These are phyloP conservation scores for Plagodis pulveraria DNA, from an alignment of 2,888 invertebrate genomes.

Conservation along the genomic window DNA sequence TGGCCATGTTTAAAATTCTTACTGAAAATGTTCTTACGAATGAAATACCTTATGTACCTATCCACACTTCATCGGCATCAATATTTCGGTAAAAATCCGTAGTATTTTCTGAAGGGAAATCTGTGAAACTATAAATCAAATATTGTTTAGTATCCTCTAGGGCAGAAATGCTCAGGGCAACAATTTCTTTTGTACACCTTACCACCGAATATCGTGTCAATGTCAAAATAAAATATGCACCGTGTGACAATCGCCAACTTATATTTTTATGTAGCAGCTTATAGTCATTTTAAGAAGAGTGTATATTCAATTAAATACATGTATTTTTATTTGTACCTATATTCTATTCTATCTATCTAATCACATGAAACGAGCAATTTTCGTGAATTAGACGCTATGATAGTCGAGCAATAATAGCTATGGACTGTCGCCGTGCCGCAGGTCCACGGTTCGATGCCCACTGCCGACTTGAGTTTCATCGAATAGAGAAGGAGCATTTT, in stretches of 20 bases:
- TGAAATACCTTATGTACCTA: neutral
- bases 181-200: constrained; percentile 39
- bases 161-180: constrained; percentile 32
- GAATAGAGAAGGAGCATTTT: too few relatives aligned
- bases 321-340: too few relatives aligned
- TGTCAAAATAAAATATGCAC: constrained; percentile 37
- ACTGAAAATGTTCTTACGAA: neutral
- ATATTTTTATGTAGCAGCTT: too few relatives aligned
- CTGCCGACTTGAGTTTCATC: too few relatives aligned
- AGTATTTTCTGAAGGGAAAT: constrained; percentile 23
- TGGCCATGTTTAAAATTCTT: constrained; percentile 2
- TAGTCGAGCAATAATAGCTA: too few relatives aligned
- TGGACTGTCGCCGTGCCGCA: too few relatives aligned
- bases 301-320: too few relatives aligned
- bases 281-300: too few relatives aligned
- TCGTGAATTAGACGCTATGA: too few relatives aligned
- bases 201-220: constrained; percentile 37
- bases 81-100: neutral
- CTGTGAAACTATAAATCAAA: constrained; percentile 25
- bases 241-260: constrained; percentile 18
- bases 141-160: constrained; percentile 42
- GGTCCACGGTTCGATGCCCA: too few relatives aligned
- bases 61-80: neutral
- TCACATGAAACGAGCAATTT: too few relatives aligned
- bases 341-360: too few relatives aligned